Conservation (phyloP, 2,888 invertebrate species). For the Monochamus alternatus region DNA sequence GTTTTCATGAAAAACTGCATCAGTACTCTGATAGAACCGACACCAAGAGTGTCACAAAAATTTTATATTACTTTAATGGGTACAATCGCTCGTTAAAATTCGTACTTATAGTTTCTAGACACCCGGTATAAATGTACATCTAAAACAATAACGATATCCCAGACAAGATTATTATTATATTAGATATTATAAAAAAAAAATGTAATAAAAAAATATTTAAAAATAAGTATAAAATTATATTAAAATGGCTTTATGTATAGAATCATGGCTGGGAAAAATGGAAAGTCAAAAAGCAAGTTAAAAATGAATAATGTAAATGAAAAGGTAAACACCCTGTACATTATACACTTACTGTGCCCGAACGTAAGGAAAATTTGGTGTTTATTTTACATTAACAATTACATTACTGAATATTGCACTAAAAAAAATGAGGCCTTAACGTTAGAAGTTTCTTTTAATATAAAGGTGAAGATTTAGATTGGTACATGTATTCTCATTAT, state of each 20-base stretch:
- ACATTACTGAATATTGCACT: constrained; percentile 48
- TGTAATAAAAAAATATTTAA: neutral
- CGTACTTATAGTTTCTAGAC: no score
- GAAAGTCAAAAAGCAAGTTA: constrained; percentile 11
- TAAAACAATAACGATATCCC: constrained; percentile 16
- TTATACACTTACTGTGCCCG: constrained; percentile 57
- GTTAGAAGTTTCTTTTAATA: constrained; percentile 50
- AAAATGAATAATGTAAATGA: constrained; percentile 6
- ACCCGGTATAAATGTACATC: neutral
- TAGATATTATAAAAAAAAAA: neutral
- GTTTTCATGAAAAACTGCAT: no score
- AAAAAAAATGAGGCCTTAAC: constrained; percentile 56
- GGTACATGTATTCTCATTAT: constrained; percentile 56
- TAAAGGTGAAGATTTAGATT: constrained; percentile 53
- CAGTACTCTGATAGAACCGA: no score
- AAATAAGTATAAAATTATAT: neutral
- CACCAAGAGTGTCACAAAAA: no score
- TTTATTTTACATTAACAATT: constrained; percentile 37
- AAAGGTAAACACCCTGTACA: constrained; percentile 58
- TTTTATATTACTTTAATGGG: no score
- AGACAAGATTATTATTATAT: constrained; percentile 5
- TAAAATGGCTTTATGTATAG: neutral
- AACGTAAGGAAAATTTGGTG: constrained; percentile 42
- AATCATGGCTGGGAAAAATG: constrained; percentile 14
- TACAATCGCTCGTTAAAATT: no score